phyloP scores from a whole-genome alignment of 2,113 vertebrate genomes.

The Saguinus midas region DNA sequence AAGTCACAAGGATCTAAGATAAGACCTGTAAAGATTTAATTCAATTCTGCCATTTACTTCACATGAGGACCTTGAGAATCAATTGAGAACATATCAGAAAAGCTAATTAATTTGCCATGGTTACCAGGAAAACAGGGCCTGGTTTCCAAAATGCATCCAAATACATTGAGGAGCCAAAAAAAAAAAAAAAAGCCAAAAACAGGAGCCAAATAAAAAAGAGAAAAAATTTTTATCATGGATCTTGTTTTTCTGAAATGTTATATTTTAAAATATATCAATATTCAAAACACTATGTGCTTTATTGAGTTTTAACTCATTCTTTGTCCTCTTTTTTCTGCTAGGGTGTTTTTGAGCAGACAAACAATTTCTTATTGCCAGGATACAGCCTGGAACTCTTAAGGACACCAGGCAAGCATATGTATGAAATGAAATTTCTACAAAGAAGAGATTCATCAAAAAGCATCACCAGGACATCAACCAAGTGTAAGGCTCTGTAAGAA shows the following conservation, averaged over 20 bases:
- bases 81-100: constrained; percentile 15
- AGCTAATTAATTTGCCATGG: constrained; percentile 58
- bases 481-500: neutral
- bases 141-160: constrained; percentile 5
- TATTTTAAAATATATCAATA: constrained; percentile 45
- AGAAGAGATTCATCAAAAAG: neutral
- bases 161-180: too few relatives aligned
- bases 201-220: constrained; percentile 17
- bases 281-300: neutral
- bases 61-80: constrained; percentile 35
- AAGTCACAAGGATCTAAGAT: neutral
- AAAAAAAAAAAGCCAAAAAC: neutral
- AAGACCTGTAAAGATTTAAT: constrained; percentile 23
- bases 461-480: neutral
- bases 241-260: constrained; percentile 49
- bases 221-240: neutral
- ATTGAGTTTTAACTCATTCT: neutral
- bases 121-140: constrained; percentile 39
- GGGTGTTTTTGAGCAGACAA: neutral
- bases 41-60: neutral
- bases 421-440: neutral
- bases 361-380: neutral
- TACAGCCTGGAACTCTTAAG: neutral
- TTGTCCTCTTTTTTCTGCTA: neutral
- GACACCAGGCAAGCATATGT: neutral